phyloP scores from a whole-genome alignment of 1,140 invertebrate species.

The Fragariocoptes setiger region DNA sequence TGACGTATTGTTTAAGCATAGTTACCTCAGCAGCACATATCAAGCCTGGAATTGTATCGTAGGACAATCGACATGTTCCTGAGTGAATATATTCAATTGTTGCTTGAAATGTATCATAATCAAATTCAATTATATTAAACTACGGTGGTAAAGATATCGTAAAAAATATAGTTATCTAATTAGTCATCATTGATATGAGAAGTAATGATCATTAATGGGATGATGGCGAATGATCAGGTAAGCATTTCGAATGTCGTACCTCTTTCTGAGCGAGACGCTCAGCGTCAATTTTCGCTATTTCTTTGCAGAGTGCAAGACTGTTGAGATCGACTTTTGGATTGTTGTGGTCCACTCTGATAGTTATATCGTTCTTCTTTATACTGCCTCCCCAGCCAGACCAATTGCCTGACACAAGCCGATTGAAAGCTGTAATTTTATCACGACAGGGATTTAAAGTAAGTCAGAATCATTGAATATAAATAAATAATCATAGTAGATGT shows the following conservation, averaged over 20 bases:
- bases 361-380: constrained; percentile 10
- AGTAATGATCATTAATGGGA: too few species aligned
- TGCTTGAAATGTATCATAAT: constrained; percentile 63
- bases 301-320: constrained; percentile 48
- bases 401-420: neutral
- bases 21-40: constrained; percentile 45
- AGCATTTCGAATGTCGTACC: too few species aligned
- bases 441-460: too few species aligned
- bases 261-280: constrained; percentile 65
- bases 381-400: constrained; percentile 29
- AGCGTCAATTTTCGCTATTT: constrained; percentile 66
- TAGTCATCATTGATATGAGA: too few species aligned
- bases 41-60: constrained; percentile 58
- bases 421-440: neutral
- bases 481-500: too few species aligned
- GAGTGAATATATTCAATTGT: constrained; percentile 67
- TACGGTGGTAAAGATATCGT: too few species aligned
- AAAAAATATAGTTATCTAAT: too few species aligned
- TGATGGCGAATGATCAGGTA: too few species aligned
- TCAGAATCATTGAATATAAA: too few species aligned
- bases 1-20: too few species aligned
- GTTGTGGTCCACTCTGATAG: constrained; percentile 1
- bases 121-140: constrained; percentile 81
- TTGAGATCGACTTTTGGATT: constrained; percentile 7
- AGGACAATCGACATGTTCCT: constrained; percentile 59